These are phyloP conservation scores for Tholera decimalis DNA, from an alignment of 2,888 invertebrate species.

Conservation along the genomic window DNA sequence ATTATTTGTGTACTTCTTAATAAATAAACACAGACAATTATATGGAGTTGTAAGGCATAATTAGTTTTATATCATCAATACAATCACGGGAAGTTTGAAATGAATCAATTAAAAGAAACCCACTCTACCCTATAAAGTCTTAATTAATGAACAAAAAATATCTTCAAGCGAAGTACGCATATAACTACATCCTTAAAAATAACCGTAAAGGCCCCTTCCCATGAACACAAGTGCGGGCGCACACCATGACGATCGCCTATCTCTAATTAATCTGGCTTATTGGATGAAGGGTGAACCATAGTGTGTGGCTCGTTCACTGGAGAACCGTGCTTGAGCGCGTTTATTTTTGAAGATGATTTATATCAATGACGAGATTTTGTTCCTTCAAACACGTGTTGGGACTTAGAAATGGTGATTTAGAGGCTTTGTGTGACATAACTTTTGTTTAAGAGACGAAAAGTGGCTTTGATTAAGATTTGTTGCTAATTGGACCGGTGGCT, in stretches of 20 bases:
- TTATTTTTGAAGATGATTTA: constrained; percentile 54
- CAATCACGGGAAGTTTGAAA: constrained; percentile 17
- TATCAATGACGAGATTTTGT: constrained; percentile 31
- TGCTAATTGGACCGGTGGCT: background rate
- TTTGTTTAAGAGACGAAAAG: background rate
- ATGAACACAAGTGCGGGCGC: constrained; percentile 65
- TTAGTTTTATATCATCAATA: constrained; percentile 3
- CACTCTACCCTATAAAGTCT: constrained; percentile 25
- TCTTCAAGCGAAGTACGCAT: constrained; percentile 2
- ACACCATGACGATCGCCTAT: constrained; percentile 78
- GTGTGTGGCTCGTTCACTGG: constrained; percentile 52
- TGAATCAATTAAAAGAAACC: constrained; percentile 37
- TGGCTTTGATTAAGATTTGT: background rate
- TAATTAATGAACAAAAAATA: constrained; percentile 43
- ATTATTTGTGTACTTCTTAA: no score
- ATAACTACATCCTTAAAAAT: constrained; percentile 35
- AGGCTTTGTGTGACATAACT: background rate
- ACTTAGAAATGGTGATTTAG: constrained; percentile 17
- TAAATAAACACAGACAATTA: no score
- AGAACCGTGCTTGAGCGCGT: constrained; percentile 46
- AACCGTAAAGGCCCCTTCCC: constrained; percentile 61
- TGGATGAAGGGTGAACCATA: constrained; percentile 48
- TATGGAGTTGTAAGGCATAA: background rate
- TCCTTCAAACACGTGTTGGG: constrained; percentile 43
- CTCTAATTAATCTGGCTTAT: constrained; percentile 82